Percentiles rank a stretch among this genome's conserved stretches.
These are phyloP conservation scores for Drosophila persimilis DNA, from an alignment of 1,140 invertebrate species.

Conservation along the genomic window DNA sequence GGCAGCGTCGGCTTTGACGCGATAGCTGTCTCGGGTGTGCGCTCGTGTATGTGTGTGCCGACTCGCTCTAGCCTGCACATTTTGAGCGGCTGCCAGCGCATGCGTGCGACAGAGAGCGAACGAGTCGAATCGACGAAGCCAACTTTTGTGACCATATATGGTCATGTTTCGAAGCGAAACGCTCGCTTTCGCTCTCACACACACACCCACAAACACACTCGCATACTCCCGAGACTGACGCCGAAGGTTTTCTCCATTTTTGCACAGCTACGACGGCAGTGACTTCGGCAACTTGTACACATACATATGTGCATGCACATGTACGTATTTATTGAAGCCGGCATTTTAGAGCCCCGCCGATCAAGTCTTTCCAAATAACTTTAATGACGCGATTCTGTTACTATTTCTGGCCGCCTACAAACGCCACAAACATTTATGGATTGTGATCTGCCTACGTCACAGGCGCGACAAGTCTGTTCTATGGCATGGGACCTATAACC, in stretches of 20 bases:
- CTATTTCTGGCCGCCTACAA: slow-evolving; percentile 39
- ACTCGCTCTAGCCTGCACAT: slow-evolving; percentile 29
- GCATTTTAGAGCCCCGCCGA: slow-evolving; percentile 41
- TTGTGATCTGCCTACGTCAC: slow-evolving; percentile 55
- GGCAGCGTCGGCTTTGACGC: slow-evolving; percentile 39
- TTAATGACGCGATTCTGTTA: slow-evolving; percentile 59
- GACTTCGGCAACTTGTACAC: slow-evolving; percentile 38
- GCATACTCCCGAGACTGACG: no score
- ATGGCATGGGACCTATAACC: no score
- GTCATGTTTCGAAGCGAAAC: slow-evolving; percentile 80
- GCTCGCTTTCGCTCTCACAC: slow-evolving; percentile 58
- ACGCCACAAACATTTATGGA: no score
- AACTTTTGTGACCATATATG: slow-evolving; percentile 83
- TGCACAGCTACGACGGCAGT: slow-evolving; percentile 4
- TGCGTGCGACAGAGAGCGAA: slow-evolving; percentile 63
- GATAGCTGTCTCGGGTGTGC: slow-evolving; percentile 16
- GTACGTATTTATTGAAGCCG: slow-evolving; percentile 27
- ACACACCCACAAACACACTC: background rate
- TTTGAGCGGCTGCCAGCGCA: slow-evolving; percentile 31
- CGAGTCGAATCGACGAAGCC: slow-evolving; percentile 44
- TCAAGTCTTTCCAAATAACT: slow-evolving; percentile 48
- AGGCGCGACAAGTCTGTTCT: background rate
- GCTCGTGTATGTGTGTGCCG: slow-evolving; percentile 1
- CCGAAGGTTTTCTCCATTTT: background rate
- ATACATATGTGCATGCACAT: no score